A percentile compares a stretch with the other conserved stretches of the same genome.
These are phyloP conservation scores for Leucania comma DNA, from an alignment of 2,888 invertebrate species.

Conservation along the genomic window DNA sequence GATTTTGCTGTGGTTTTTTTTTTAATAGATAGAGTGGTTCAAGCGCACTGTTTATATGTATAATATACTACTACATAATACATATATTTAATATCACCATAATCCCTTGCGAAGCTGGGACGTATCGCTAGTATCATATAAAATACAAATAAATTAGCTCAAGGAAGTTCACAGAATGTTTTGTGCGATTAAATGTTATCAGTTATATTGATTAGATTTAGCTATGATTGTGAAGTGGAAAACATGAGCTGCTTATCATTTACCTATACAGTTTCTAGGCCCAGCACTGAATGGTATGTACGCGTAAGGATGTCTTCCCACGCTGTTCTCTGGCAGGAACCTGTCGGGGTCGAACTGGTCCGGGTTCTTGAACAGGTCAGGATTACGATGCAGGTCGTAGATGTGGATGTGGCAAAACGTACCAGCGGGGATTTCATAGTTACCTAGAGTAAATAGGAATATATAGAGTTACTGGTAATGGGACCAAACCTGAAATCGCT, in stretches of 20 bases:
- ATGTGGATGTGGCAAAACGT: slow-evolving; percentile 90
- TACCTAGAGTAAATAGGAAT: slow-evolving; percentile 80
- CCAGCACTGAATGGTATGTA: slow-evolving; percentile 93
- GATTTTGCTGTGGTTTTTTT: too few species aligned
- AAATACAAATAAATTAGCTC: background rate
- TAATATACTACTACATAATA: too few species aligned
- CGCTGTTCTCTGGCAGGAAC: slow-evolving; percentile 91
- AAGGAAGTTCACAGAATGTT: background rate
- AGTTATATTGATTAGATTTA: background rate
- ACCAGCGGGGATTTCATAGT: slow-evolving; percentile 87
- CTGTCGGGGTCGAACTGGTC: slow-evolving; percentile 93
- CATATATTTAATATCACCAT: too few species aligned
- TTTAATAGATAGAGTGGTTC: too few species aligned
- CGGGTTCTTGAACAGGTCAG: slow-evolving; percentile 92
- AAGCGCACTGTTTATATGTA: too few species aligned
- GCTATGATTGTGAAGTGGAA: background rate
- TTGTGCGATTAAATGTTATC: background rate
- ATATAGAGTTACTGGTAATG: too few species aligned
- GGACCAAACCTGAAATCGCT: too few species aligned
- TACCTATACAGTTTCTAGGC: slow-evolving; percentile 92
- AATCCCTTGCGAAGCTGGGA: too few species aligned
- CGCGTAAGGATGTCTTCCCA: slow-evolving; percentile 91
- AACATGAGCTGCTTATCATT: background rate
- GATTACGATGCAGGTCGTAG: slow-evolving; percentile 92
- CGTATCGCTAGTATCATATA: too few species aligned